Percentiles rank a stretch among this genome's conserved stretches.
phyloP scores from a whole-genome alignment of 2,888 invertebrate genomes.

The Colostygia pectinataria region DNA sequence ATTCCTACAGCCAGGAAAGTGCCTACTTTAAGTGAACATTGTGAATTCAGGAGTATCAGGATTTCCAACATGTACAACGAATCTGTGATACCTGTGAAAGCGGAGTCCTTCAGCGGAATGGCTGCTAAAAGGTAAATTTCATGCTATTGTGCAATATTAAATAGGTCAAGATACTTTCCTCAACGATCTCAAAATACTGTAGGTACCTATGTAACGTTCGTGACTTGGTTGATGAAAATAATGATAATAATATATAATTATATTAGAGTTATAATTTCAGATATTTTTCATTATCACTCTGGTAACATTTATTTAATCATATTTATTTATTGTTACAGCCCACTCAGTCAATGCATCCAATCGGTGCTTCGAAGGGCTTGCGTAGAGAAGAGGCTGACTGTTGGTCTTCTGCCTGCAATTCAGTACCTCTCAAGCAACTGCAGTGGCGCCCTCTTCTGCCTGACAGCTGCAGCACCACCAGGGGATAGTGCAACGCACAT shows the following conservation, averaged over 20 bases:
- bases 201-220: too few relatives aligned
- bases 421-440: slow-evolving; percentile 82
- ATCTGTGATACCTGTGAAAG: slow-evolving; percentile 71
- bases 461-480: slow-evolving; percentile 86
- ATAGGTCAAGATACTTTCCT: too few relatives aligned
- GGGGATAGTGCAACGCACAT: slow-evolving; percentile 90
- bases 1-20: slow-evolving; percentile 53
- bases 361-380: slow-evolving; percentile 80
- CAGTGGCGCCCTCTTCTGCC: slow-evolving; percentile 86
- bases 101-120: slow-evolving; percentile 74
- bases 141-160: slow-evolving; percentile 30
- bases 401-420: slow-evolving; percentile 85
- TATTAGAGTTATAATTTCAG: too few relatives aligned
- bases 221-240: too few relatives aligned
- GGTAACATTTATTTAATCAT: slow-evolving; percentile 2
- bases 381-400: slow-evolving; percentile 82
- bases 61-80: slow-evolving; percentile 72
- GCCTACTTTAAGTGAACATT: slow-evolving; percentile 55
- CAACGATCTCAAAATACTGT: too few relatives aligned
- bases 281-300: not conserved
- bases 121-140: slow-evolving; percentile 71
- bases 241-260: too few relatives aligned
- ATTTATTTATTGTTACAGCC: slow-evolving; percentile 61
- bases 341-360: slow-evolving; percentile 77
- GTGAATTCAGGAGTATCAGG: slow-evolving; percentile 62